phyloP scores from a whole-genome alignment of 2,888 invertebrate genomes.

The Pristionchus maxplancki region DNA sequence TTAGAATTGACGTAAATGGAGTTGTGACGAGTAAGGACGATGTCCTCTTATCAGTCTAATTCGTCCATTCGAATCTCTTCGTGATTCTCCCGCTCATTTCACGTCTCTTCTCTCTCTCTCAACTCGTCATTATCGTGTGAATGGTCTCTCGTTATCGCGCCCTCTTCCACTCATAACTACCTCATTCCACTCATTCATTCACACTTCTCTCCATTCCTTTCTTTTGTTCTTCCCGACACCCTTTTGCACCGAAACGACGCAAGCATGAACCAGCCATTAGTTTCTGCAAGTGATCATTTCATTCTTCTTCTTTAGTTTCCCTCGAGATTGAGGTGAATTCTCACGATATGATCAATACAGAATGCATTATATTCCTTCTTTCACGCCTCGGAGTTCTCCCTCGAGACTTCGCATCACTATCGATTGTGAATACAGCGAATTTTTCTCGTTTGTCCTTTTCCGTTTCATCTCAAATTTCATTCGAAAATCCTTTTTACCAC shows the following conservation, averaged over 20 bases:
- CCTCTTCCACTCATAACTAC: conserved; percentile 29
- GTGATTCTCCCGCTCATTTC: conserved; percentile 10
- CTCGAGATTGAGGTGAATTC: neutral
- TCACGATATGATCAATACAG: neutral
- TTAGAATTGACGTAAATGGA: neutral
- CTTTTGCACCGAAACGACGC: neutral
- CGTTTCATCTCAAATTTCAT: conserved; percentile 2
- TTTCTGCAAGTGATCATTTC: neutral
- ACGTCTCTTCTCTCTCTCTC: neutral
- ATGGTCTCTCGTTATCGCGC: conserved; percentile 22
- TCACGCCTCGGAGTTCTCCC: neutral
- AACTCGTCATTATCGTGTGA: conserved; percentile 38
- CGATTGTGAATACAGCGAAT: neutral
- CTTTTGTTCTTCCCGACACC: conserved; percentile 24
- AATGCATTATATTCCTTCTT: neutral
- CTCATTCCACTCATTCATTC: conserved; percentile 45
- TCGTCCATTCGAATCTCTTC: neutral
- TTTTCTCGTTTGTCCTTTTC: neutral
- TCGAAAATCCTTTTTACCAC: neutral
- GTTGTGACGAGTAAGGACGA: neutral
- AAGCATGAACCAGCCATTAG: neutral
- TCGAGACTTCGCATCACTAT: neutral
- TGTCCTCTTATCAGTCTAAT: conserved; percentile 29
- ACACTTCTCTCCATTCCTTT: neutral
- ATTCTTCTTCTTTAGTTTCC: neutral